These are phyloP conservation scores for Biston stratarius DNA, from an alignment of 2,888 invertebrate species.

Conservation along the genomic window DNA sequence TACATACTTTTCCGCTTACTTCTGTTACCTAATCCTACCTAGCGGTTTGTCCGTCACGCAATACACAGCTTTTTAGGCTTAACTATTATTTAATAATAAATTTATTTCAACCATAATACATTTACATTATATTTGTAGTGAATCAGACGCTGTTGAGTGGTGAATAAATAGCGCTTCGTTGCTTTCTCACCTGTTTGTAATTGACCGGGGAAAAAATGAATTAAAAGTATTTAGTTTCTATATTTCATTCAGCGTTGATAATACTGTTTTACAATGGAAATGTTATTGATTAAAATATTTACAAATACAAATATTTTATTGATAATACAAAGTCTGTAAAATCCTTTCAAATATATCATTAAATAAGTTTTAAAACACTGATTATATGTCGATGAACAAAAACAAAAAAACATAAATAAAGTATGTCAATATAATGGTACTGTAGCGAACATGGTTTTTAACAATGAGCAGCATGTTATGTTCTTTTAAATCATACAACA, in stretches of 20 bases:
- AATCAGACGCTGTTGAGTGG: slow-evolving; percentile 74
- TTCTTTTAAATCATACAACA: too few species aligned
- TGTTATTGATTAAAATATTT: too few species aligned
- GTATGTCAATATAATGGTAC: too few species aligned
- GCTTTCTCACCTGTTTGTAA: slow-evolving; percentile 75
- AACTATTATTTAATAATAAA: slow-evolving; percentile 81
- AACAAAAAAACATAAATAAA: too few species aligned
- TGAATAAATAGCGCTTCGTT: slow-evolving; percentile 80
- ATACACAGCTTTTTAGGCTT: slow-evolving; percentile 73
- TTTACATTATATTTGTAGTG: slow-evolving; percentile 68
- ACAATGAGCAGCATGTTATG: too few species aligned
- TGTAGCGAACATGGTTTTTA: too few species aligned
- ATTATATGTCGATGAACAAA: too few species aligned
- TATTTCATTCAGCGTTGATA: background rate
- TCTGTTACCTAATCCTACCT: slow-evolving; percentile 32
- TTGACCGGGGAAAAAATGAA: slow-evolving; percentile 53
- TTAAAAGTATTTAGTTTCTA: background rate
- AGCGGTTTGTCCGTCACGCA: slow-evolving; percentile 66
- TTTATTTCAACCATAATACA: slow-evolving; percentile 72
- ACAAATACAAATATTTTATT: too few species aligned
- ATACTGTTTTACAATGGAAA: too few species aligned
- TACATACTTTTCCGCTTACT: slow-evolving; percentile 22
- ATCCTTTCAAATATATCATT: too few species aligned
- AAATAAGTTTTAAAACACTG: too few species aligned
- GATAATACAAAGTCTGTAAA: too few species aligned